These are phyloP conservation scores for Equus quagga DNA, from an alignment of 2,113 vertebrate genomes.

Conservation along the genomic window DNA sequence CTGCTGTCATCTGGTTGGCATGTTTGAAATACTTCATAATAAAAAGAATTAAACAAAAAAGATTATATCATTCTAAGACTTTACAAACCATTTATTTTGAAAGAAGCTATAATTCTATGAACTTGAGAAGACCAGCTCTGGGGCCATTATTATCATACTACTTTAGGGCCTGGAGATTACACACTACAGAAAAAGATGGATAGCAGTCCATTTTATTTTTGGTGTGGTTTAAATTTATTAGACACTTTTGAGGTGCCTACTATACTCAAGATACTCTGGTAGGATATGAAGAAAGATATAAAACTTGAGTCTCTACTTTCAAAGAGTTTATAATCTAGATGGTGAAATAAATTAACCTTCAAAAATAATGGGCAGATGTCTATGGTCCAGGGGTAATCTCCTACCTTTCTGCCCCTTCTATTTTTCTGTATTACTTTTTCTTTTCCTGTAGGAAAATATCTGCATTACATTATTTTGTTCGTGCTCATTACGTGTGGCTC, in stretches of 20 bases:
- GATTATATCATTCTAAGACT: background rate
- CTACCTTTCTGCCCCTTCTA: background rate
- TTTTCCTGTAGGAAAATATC: background rate
- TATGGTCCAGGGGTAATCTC: background rate
- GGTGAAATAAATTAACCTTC: slow-evolving; percentile 37
- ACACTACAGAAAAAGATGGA: background rate
- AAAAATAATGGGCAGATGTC: slow-evolving; percentile 24
- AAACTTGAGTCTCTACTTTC: background rate
- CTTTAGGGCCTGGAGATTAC: background rate
- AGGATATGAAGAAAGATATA: background rate
- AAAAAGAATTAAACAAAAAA: background rate
- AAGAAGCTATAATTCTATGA: slow-evolving; percentile 12
- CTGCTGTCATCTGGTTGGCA: background rate
- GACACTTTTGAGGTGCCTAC: background rate
- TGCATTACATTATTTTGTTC: background rate
- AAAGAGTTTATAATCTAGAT: slow-evolving; percentile 5
- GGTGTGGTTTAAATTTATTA: background rate
- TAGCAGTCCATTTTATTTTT: slow-evolving; percentile 3
- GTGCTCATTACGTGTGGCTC: background rate
- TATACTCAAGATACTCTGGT: background rate
- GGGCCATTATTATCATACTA: background rate
- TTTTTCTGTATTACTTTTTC: background rate
- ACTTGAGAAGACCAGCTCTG: background rate
- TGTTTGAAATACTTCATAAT: slow-evolving; percentile 49
- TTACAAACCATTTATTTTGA: slow-evolving; percentile 22